phyloP scores from a whole-genome alignment of 2,888 invertebrate species.

The Dynastes grantii region DNA sequence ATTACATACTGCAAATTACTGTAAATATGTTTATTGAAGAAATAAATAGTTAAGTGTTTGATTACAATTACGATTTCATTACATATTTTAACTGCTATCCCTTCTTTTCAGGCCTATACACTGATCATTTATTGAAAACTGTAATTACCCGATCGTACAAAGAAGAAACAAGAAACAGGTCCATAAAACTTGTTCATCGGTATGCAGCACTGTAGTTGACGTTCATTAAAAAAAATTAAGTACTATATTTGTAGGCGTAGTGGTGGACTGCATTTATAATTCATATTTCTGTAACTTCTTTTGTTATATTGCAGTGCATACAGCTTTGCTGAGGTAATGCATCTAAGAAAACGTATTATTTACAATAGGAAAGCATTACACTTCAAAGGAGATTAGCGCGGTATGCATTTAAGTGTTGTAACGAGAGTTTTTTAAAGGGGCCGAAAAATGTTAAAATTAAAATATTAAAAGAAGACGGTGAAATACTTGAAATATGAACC shows the following conservation, averaged over 20 bases:
- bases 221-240: conserved; percentile 1
- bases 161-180: conserved; percentile 22
- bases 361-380: no score
- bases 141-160: conserved; percentile 4
- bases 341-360: no score
- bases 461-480: no score
- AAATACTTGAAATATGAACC: no score
- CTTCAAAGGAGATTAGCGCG: no score
- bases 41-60: neutral
- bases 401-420: no score
- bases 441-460: no score
- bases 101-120: neutral
- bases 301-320: neutral
- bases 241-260: conserved; percentile 23
- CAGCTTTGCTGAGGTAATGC: no score
- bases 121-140: neutral
- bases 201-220: conserved; percentile 18
- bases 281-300: neutral
- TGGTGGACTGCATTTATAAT: conserved; percentile 4
- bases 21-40: no score
- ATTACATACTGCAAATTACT: no score
- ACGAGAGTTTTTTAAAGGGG: no score
- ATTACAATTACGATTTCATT: neutral
- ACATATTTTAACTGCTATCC: neutral
- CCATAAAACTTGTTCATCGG: conserved; percentile 34